Percentiles rank a stretch among this genome's conserved stretches.
These are phyloP conservation scores for Pelmatolapia mariae DNA, from an alignment of 2,113 vertebrate genomes.

Conservation along the genomic window DNA sequence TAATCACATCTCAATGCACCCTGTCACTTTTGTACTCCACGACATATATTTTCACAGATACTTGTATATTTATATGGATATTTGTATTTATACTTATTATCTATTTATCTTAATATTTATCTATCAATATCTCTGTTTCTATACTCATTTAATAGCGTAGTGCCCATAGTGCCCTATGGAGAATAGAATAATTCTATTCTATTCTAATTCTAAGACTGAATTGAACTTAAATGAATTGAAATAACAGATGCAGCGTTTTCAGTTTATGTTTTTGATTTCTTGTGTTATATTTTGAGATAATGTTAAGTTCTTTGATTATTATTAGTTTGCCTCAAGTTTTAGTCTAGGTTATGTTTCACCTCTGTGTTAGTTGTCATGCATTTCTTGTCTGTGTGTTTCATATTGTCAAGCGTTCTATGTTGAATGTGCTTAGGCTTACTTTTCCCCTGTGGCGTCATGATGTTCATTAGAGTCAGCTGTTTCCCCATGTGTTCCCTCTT, in stretches of 20 bases:
- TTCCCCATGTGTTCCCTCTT: not conserved
- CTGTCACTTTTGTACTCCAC: not conserved
- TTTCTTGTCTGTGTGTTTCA: not conserved
- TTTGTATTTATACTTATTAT: not conserved
- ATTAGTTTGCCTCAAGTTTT: not conserved
- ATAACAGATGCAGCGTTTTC: not conserved
- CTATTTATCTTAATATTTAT: no score
- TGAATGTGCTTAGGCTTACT: not conserved
- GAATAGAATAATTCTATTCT: not conserved
- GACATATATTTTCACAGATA: not conserved
- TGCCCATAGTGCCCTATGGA: not conserved
- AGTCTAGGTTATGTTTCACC: not conserved
- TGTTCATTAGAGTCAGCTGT: not conserved
- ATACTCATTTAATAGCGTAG: not conserved
- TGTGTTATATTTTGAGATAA: not conserved
- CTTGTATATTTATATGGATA: not conserved
- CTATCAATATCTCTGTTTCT: not conserved
- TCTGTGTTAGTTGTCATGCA: not conserved
- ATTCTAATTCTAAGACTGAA: not conserved
- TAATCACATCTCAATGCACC: not conserved
- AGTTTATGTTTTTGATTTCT: not conserved
- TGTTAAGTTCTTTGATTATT: not conserved
- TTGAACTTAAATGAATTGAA: not conserved
- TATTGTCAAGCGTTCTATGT: not conserved
- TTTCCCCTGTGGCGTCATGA: not conserved